phyloP scores from a whole-genome alignment of 2,888 invertebrate species.

The Acanthosepion esculentum region DNA sequence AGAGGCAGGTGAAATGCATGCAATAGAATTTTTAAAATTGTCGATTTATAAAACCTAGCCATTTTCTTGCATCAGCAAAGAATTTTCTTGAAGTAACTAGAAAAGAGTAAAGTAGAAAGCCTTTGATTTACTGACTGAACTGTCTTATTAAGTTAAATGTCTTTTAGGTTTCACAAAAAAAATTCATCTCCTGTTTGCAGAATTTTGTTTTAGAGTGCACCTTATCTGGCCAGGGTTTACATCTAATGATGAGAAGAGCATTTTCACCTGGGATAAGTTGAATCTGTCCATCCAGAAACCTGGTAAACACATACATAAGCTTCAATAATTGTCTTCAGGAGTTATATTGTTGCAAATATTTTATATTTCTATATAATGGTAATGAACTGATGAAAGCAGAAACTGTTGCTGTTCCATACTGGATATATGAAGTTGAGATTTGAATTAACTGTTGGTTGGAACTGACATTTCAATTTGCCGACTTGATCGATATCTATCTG shows the following conservation, averaged over 20 bases:
- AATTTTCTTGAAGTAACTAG: not conserved
- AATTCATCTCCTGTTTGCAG: not conserved
- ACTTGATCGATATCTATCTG: slow-evolving; percentile 38
- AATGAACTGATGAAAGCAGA: not conserved
- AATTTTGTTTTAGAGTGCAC: not conserved
- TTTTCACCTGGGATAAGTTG: not conserved
- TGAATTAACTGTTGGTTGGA: slow-evolving; percentile 17
- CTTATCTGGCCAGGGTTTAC: not conserved
- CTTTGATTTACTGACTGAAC: not conserved
- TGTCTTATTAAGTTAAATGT: not conserved
- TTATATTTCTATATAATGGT: not conserved
- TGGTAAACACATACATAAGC: not conserved
- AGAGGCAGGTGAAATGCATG: slow-evolving; percentile 17
- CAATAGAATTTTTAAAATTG: not conserved
- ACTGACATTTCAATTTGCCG: slow-evolving; percentile 33
- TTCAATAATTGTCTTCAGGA: not conserved
- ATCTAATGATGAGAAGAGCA: not conserved
- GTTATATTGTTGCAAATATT: not conserved
- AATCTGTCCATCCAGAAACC: not conserved
- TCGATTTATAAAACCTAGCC: not conserved
- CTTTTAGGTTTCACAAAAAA: not conserved
- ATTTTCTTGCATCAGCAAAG: slow-evolving; percentile 33
- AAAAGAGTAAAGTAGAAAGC: too few relatives aligned
- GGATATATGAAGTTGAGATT: not conserved
- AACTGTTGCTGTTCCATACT: not conserved